Base-by-base conservation (phyloP, 2,113 vertebrate genomes). In the Loxodonta africana region DNA sequence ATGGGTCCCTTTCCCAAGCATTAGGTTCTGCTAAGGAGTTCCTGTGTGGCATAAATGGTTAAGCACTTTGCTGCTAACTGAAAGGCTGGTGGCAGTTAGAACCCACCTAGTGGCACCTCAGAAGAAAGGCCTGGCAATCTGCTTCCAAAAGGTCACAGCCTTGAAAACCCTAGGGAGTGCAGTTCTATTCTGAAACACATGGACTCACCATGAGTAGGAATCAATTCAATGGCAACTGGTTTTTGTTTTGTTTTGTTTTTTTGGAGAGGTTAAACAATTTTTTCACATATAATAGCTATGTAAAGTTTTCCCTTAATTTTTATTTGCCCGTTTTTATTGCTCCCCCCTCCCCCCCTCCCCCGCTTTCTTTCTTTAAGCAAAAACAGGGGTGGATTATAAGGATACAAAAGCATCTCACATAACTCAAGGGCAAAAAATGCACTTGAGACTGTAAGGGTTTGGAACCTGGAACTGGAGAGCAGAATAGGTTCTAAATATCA, bases 271-370 rank as follows among this genome's bases (percentile, higher is more conserved):
- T 80, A n/a, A 69, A 53, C 0, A 74, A 25, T 83, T 91, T 78
- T 92, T 57, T 73, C 33, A 63, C 60, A 37, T 71, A 57, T 88
- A 65, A 80, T 90, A 91, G 8, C 6, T 51, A 90, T 30, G 33
- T 53, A 5, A 86, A 44, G 85, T 82, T 83, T 92, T 83, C 46
- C 21, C 83, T 87, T 44, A 73, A 41, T 51, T 96, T 94, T 71
- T 76, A 94, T 84, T 93, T 83, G 25, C 11, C 48, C 53, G 0
- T 65, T 80, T 91, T 83, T 78, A 77, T 77, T 91, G 5, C n/a
- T 28, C 46, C n/a, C 41, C 44, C 44, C 5, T 57, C 53, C 44
- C 60, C 25, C 62, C 6, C 37, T 2, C 37, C 37, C 37, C 37
- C 37, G 37, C 37, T 12, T 46, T 53, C 30, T 87, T 26, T 87